Percentiles rank a stretch among this genome's conserved stretches.
Conservation (phyloP, 1,140 invertebrate genomes). For the Melipona quadrifasciata region DNA sequence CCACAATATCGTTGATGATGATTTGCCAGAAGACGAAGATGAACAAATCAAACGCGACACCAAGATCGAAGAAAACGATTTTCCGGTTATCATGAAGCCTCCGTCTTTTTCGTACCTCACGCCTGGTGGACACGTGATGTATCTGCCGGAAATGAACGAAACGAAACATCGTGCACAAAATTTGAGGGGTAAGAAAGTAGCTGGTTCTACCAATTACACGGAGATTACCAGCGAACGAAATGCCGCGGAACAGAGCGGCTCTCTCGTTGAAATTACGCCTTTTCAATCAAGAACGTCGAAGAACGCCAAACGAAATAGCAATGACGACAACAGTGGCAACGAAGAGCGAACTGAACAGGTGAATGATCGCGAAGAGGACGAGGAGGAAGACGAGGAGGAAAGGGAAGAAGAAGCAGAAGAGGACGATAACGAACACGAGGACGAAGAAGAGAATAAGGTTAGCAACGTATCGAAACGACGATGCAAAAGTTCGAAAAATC, state of each 20-base stretch:
- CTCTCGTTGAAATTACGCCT: not conserved
- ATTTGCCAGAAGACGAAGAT: slow-evolving; percentile 63
- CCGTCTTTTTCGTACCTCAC: slow-evolving; percentile 81
- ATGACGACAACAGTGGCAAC: not conserved
- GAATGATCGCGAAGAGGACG: not conserved
- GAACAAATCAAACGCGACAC: slow-evolving; percentile 59
- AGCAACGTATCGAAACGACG: not conserved
- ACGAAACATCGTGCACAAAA: slow-evolving; percentile 64
- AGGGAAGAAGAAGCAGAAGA: not conserved
- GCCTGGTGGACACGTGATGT: slow-evolving; percentile 88
- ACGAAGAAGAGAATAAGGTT: not conserved
- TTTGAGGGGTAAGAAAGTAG: slow-evolving; percentile 60
- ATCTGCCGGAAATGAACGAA: slow-evolving; percentile 86
- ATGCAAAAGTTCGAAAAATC: slow-evolving; percentile 26
- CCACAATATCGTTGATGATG: slow-evolving; percentile 67
- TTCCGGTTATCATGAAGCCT: slow-evolving; percentile 77
- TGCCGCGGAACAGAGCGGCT: not conserved
- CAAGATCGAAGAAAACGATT: slow-evolving; percentile 69
- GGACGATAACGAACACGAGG: not conserved
- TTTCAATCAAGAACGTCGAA: not conserved
- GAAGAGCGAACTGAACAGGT: not conserved
- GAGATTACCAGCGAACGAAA: slow-evolving; percentile 43
- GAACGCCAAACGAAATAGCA: not conserved
- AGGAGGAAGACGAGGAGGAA: not conserved
- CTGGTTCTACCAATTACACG: not conserved